Conservation (phyloP, 2,888 invertebrate genomes). For the Fragum whitleyi region DNA sequence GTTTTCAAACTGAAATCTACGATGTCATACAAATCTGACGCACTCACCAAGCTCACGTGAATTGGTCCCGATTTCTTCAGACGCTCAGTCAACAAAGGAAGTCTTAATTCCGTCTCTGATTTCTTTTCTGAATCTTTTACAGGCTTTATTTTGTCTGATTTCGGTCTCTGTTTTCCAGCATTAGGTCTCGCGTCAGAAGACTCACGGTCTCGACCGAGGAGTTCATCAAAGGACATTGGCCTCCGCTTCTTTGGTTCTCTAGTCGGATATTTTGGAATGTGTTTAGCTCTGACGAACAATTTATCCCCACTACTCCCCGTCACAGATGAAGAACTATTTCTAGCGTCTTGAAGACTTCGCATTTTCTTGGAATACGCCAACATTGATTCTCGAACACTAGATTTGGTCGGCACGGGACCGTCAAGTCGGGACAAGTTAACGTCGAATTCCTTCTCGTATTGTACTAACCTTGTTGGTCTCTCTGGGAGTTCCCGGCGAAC, state of each 20-base stretch:
- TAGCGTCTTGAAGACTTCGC: constrained; percentile 61
- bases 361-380: constrained; percentile 69
- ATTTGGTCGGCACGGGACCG: constrained; percentile 50
- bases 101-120: constrained; percentile 42
- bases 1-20: constrained; percentile 72
- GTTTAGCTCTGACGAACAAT: constrained; percentile 68
- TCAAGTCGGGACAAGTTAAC: constrained; percentile 60
- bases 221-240: constrained; percentile 74
- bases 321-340: constrained; percentile 31
- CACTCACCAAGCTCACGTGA: constrained; percentile 74
- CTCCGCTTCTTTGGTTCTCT: constrained; percentile 57
- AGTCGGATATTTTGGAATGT: constrained; percentile 69
- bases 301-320: constrained; percentile 52
- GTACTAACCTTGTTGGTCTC: constrained; percentile 52
- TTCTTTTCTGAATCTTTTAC: constrained; percentile 44
- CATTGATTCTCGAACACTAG: constrained; percentile 65
- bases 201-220: constrained; percentile 64
- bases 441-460: constrained; percentile 69
- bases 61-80: constrained; percentile 62
- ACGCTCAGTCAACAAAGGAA: constrained; percentile 65
- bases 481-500: constrained; percentile 30
- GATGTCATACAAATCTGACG: constrained; percentile 75
- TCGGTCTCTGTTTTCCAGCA: constrained; percentile 46
- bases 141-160: constrained; percentile 59
- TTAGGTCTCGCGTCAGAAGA: constrained; percentile 14